phyloP scores from a whole-genome alignment of 2,113 vertebrate genomes.

The Ciconia stormi region DNA sequence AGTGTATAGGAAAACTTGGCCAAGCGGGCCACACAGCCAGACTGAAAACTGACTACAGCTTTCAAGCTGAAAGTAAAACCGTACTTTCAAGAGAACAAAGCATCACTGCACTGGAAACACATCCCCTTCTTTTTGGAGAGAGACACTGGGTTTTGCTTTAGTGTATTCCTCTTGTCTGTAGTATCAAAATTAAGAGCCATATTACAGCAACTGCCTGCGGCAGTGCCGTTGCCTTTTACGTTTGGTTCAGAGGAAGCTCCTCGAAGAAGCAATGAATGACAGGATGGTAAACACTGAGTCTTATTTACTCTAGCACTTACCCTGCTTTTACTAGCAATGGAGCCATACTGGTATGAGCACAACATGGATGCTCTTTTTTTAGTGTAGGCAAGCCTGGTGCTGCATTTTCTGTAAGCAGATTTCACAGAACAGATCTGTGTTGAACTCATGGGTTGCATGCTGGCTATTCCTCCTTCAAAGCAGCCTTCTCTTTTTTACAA shows the following conservation, averaged over 20 bases:
- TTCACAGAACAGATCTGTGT: background rate
- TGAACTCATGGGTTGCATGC: background rate
- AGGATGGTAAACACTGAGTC: background rate
- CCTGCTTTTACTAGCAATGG: background rate
- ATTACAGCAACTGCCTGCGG: background rate
- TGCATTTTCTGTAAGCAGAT: background rate
- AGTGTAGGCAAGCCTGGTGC: background rate
- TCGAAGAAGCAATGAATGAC: background rate
- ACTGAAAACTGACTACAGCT: background rate
- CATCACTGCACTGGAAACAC: background rate
- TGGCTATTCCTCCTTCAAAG: background rate
- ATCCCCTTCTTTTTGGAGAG: background rate
- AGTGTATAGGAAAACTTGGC: background rate
- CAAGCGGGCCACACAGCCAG: background rate
- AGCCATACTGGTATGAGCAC: background rate
- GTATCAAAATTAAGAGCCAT: background rate
- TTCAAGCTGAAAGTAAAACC: background rate
- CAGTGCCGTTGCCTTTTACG: background rate
- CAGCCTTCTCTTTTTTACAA: slow-evolving; percentile 59
- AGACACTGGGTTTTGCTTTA: background rate
- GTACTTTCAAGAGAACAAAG: background rate
- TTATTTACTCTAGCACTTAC: slow-evolving; percentile 8
- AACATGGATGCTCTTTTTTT: background rate
- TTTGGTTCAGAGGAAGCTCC: background rate
- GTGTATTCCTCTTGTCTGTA: background rate